A percentile compares a stretch with the other conserved stretches of the same genome.
phyloP scores from a whole-genome alignment of 2,113 vertebrate genomes.

The Nycticebus coucang region DNA sequence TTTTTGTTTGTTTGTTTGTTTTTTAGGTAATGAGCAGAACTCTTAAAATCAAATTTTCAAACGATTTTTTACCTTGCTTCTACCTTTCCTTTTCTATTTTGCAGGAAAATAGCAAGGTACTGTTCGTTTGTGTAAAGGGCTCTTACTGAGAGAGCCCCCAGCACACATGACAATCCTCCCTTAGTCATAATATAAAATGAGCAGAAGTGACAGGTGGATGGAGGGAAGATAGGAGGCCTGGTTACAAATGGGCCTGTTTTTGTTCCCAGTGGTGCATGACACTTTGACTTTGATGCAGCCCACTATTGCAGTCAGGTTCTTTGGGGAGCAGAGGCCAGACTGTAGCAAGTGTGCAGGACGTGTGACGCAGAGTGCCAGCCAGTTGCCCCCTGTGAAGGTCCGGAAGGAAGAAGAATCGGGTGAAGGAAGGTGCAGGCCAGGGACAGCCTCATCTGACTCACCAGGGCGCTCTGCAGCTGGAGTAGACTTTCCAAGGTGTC shows the following conservation, averaged over 20 bases:
- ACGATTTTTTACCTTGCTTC: background rate
- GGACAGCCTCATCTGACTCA: background rate
- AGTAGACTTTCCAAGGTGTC: too few relatives aligned
- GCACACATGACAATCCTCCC: background rate
- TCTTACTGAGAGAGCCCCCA: background rate
- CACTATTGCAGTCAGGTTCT: background rate
- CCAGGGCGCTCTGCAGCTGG: background rate
- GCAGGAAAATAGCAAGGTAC: background rate
- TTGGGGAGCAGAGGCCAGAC: background rate
- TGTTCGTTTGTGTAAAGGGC: background rate
- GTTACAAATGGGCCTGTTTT: background rate
- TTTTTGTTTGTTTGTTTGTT: too few relatives aligned
- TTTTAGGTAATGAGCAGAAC: background rate
- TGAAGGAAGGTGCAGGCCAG: accelerated
- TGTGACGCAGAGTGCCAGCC: accelerated
- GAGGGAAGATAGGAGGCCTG: too few relatives aligned
- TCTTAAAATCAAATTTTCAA: background rate
- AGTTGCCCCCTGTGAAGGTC: too few relatives aligned
- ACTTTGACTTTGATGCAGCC: background rate
- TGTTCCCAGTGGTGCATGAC: background rate
- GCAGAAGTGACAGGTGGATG: background rate
- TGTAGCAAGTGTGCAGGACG: too few relatives aligned
- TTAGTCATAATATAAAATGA: background rate
- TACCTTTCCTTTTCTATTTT: background rate
- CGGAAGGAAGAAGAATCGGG: background rate